These are phyloP conservation scores for Megaceryle alcyon DNA, from an alignment of 2,797 vertebrate species.

Conservation along the genomic window DNA sequence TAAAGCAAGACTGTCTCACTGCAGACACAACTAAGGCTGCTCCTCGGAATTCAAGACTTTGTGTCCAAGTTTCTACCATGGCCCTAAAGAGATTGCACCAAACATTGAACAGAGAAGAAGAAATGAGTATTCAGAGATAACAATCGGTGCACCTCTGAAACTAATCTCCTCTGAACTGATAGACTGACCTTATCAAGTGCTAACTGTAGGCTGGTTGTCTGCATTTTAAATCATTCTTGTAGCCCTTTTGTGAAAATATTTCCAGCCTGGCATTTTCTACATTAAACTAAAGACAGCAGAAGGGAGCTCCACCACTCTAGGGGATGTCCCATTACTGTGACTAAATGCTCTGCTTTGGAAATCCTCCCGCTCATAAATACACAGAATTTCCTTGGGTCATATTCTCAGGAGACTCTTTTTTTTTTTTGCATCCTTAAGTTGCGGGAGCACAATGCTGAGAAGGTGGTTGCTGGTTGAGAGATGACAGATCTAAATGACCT, in stretches of 20 bases:
- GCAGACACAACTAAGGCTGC: not conserved
- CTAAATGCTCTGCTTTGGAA: not conserved
- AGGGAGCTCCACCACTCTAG: not conserved
- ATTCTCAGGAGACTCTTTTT: not conserved
- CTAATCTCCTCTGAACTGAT: not conserved
- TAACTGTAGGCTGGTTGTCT: not conserved
- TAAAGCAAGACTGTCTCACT: not conserved
- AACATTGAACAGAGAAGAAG: rapidly evolving
- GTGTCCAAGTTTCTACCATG: not conserved
- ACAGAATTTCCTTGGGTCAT: not conserved
- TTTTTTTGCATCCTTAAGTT: not conserved
- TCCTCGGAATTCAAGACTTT: not conserved
- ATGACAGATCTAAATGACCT: not conserved
- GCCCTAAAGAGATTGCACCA: not conserved
- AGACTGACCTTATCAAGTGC: not conserved
- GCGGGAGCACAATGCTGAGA: not conserved
- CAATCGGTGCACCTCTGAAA: not conserved
- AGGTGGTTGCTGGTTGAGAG: not conserved
- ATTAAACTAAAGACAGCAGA: not conserved
- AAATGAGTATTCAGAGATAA: not conserved
- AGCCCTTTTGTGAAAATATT: not conserved
- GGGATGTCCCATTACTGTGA: not conserved
- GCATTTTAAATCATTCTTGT: not conserved
- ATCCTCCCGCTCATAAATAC: not conserved
- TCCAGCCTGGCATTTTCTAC: not conserved